phyloP scores from a whole-genome alignment of 2,888 invertebrate species.

The Epinotia brunnichana region DNA sequence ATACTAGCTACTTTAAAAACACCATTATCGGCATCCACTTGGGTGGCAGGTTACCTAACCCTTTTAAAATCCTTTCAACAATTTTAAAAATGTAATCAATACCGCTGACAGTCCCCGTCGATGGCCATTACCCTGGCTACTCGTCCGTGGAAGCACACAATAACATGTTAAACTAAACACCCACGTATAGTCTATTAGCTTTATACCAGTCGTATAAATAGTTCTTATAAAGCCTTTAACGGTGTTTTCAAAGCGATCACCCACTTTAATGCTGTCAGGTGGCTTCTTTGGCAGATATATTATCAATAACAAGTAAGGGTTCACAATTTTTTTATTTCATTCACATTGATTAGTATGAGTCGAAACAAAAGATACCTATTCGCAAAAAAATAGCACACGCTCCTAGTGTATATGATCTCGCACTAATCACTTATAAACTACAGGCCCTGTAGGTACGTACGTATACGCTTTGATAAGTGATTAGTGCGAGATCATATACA shows the following conservation, averaged over 20 bases:
- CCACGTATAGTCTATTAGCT: slow-evolving; percentile 49
- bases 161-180: slow-evolving; percentile 51
- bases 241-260: slow-evolving; percentile 18
- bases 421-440: too few relatives aligned
- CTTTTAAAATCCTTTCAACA: slow-evolving; percentile 36
- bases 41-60: slow-evolving; percentile 15
- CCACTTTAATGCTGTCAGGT: slow-evolving; percentile 12
- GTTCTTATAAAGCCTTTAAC: slow-evolving; percentile 28
- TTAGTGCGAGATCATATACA: too few relatives aligned
- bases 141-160: slow-evolving; percentile 51
- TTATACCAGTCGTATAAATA: slow-evolving; percentile 45
- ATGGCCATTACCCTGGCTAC: slow-evolving; percentile 48
- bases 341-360: too few relatives aligned
- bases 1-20: slow-evolving; percentile 3
- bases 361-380: too few relatives aligned
- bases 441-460: too few relatives aligned
- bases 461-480: too few relatives aligned
- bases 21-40: neutral
- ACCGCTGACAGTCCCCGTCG: slow-evolving; percentile 44
- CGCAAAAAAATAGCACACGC: too few relatives aligned
- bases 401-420: too few relatives aligned
- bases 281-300: neutral
- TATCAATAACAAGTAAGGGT: neutral
- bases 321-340: too few relatives aligned
- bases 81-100: slow-evolving; percentile 28